These are phyloP conservation scores for Cassiopea xamachana DNA, from an alignment of 30 jellyfish, hydroid and myxozoan genomes.

Conservation along the genomic window DNA sequence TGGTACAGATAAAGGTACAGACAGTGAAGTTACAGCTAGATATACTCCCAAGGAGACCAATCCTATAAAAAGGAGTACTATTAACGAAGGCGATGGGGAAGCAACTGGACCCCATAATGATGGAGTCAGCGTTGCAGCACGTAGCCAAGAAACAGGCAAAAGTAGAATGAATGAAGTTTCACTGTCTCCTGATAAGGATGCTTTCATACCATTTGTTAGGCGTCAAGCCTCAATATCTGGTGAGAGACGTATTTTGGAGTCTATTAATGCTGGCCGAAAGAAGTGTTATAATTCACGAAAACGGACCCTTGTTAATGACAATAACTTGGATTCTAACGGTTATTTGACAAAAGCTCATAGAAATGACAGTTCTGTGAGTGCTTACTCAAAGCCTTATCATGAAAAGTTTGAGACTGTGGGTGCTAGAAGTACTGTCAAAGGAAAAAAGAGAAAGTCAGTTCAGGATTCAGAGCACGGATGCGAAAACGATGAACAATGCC, in stretches of 20 bases:
- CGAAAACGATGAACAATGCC: neutral
- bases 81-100: neutral
- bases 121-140: neutral
- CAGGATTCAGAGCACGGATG: neutral
- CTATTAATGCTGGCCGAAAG: slow-evolving; percentile 1
- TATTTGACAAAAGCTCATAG: neutral
- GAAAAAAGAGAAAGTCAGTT: neutral
- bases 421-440: neutral
- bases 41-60: too few species aligned
- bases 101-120: neutral
- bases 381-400: neutral
- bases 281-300: neutral
- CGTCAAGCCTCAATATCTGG: slow-evolving; percentile 45
- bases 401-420: neutral
- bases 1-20: too few species aligned
- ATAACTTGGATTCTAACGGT: neutral
- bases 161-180: neutral
- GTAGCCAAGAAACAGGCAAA: neutral
- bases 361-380: neutral
- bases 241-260: slow-evolving; percentile 10
- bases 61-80: too few species aligned
- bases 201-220: slow-evolving; percentile 7
- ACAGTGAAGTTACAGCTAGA: too few species aligned
- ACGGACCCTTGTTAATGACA: neutral
- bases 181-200: neutral